These are phyloP conservation scores for Melanophora roralis DNA, from an alignment of 2,888 invertebrate species.

Conservation along the genomic window DNA sequence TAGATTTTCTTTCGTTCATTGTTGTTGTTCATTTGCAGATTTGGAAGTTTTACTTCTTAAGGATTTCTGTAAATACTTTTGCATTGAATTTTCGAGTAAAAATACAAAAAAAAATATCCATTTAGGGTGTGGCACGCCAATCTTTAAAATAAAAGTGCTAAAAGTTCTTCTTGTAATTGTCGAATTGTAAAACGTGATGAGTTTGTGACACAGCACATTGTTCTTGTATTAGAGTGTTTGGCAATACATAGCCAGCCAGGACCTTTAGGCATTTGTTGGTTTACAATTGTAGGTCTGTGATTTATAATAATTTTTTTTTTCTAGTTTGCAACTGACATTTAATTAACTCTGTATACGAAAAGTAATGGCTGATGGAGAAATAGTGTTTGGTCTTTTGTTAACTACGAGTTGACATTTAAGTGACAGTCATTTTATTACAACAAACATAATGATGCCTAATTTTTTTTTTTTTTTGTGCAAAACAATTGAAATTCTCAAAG, in stretches of 20 bases:
- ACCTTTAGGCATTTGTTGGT: constrained; percentile 7
- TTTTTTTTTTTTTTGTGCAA: not conserved
- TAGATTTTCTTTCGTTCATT: constrained; percentile 51
- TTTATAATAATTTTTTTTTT: constrained; percentile 63
- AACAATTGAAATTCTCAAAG: constrained; percentile 43
- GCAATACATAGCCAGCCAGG: constrained; percentile 1
- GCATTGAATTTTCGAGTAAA: constrained; percentile 18
- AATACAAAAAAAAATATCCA: constrained; percentile 39
- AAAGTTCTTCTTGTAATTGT: constrained; percentile 9
- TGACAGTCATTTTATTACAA: constrained; percentile 63
- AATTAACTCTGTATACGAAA: constrained; percentile 62
- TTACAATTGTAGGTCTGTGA: constrained; percentile 58
- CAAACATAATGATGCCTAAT: constrained; percentile 58
- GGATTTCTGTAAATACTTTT: constrained; percentile 42
- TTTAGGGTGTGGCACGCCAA: constrained; percentile 53
- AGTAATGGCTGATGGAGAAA: not conserved
- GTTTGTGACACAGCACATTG: constrained; percentile 64
- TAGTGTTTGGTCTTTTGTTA: constrained; percentile 23
- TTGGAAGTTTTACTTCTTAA: constrained; percentile 1
- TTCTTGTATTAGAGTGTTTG: constrained; percentile 15
- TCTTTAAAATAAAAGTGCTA: constrained; percentile 18
- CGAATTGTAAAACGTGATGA: constrained; percentile 57
- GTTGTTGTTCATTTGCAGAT: constrained; percentile 9
- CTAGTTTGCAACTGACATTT: constrained; percentile 66
- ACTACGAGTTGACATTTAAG: constrained; percentile 59